phyloP scores from a whole-genome alignment of 2,113 vertebrate genomes.

The Callipepla squamata region DNA sequence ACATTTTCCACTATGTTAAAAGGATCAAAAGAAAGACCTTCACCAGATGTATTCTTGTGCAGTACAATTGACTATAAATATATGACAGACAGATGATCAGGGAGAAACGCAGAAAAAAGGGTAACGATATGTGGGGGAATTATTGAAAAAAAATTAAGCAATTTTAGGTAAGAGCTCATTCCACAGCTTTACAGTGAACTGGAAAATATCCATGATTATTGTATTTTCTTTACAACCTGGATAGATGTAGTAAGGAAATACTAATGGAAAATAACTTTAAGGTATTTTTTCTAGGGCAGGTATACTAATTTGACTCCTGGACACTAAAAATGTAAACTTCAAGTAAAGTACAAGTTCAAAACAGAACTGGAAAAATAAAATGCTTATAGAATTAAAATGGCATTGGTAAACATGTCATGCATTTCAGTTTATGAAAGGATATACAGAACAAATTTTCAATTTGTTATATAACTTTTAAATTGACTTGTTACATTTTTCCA shows the following conservation, averaged over 20 bases:
- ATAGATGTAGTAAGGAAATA: background rate
- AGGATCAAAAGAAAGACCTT: constrained; percentile 25
- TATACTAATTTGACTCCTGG: background rate
- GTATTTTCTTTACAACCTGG: background rate
- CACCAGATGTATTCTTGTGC: background rate
- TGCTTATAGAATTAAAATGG: background rate
- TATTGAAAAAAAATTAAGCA: background rate
- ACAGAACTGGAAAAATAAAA: background rate
- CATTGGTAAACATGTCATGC: background rate
- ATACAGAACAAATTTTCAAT: background rate
- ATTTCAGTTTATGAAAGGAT: background rate
- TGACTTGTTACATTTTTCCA: background rate
- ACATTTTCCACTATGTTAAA: constrained; percentile 4
- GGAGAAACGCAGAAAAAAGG: background rate
- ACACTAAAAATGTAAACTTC: background rate
- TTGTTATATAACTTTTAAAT: background rate
- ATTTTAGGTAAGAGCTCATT: background rate
- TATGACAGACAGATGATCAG: background rate
- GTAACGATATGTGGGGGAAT: background rate
- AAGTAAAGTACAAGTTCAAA: background rate
- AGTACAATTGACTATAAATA: background rate
- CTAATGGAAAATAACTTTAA: background rate
- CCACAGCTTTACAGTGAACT: fast-evolving
- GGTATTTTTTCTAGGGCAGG: background rate
- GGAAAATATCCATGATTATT: background rate